Base-by-base conservation (phyloP, 2,797 vertebrate species). In the Peromyscus melanophrys region DNA sequence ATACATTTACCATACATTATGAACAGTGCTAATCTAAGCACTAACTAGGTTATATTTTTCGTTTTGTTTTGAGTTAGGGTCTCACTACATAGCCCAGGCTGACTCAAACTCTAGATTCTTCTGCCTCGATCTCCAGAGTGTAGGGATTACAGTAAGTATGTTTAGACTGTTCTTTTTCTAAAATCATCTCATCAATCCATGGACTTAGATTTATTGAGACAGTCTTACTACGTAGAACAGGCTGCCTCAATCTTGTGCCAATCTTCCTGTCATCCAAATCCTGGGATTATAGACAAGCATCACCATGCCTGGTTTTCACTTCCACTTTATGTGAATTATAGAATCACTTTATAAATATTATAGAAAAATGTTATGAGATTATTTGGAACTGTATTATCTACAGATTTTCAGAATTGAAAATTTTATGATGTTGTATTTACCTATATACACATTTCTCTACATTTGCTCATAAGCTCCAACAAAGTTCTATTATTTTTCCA, bases 281-380 rank as follows among this genome's bases (percentile, higher is more conserved):
- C 71, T 61, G 16, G 29, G 10, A 34, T 34, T 61, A 77, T 10
- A 89, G 37, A 14, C 16, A 40, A 75, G 9, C 34, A 40, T 34
- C n/a, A 71, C n/a, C 23, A 59, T 21, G 25, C 16, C 31, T 29
- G 27, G 27, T 29, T 73, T 90, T 78, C 23, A 87, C 3, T 95
- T 96, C 25, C 73, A 86, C 21, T 84, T 96, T 37, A 92, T 37
- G 86, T n/a, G 14, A 90, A 88, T 84, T 93, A 95, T 61, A 90
- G 37, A 76, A 84, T 84, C 31, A 95, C 59, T 77, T 95, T 8
- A 55, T 49, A 95, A 96, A 94, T 31, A 96, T 55, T 19, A 59
- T 81, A 61, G 52, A 93, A 88, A 90, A 77, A 84, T 82, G 19
- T 10, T 83, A 59, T 81, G 63, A 91, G 23, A 92, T 80, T 84